A percentile compares a stretch with the other conserved stretches of the same genome.
Evolutionary conservation across 2,797 vertebrate genomes (phyloP).

Genomic region (Labroides dimidiatus): DNA sequence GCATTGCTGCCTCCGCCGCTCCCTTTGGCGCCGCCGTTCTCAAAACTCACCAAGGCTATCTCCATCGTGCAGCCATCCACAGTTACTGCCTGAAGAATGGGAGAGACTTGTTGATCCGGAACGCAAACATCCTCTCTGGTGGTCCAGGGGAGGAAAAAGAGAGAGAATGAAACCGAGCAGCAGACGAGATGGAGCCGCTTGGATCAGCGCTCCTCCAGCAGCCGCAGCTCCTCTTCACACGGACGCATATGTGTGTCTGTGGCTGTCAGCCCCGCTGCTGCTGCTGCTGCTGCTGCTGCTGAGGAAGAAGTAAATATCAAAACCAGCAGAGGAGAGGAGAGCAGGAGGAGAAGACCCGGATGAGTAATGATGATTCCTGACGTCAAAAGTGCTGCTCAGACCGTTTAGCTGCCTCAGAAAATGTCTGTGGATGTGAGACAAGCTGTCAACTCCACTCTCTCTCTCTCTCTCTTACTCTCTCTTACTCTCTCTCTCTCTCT

Average conservation of each 20-base stretch:
- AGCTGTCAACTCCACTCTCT: slow-evolving; percentile 27
- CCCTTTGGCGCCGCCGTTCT: slow-evolving; percentile 88
- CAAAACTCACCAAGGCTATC: slow-evolving; percentile 92
- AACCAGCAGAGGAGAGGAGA: slow-evolving; percentile 45
- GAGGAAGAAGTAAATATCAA: slow-evolving; percentile 65
- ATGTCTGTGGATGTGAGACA: slow-evolving; percentile 55
- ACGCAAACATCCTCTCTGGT: slow-evolving; percentile 50
- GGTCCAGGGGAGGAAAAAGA: background rate
- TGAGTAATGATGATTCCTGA: slow-evolving; percentile 79
- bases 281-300: slow-evolving; percentile 16
- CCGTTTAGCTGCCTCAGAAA: slow-evolving; percentile 62
- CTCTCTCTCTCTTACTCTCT: background rate
- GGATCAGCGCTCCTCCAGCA: slow-evolving; percentile 25
- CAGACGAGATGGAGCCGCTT: slow-evolving; percentile 28
- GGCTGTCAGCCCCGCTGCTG: slow-evolving; percentile 35
- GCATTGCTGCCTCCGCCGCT: slow-evolving; percentile 75
- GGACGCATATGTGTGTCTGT: slow-evolving; percentile 32
- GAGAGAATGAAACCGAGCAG: slow-evolving; percentile 5
- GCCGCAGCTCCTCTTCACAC: slow-evolving; percentile 25
- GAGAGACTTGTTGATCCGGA: slow-evolving; percentile 59
- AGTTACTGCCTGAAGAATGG: slow-evolving; percentile 30
- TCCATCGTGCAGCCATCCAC: slow-evolving; percentile 88
- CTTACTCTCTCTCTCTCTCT: slow-evolving; percentile 7
- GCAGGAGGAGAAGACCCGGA: slow-evolving; percentile 70
- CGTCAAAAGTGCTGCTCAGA: slow-evolving; percentile 80